Evolutionary conservation across 2,888 invertebrate species (phyloP), one percentile per base, ranked within the genome.

Genomic region (Tiliacea aurago): DNA sequence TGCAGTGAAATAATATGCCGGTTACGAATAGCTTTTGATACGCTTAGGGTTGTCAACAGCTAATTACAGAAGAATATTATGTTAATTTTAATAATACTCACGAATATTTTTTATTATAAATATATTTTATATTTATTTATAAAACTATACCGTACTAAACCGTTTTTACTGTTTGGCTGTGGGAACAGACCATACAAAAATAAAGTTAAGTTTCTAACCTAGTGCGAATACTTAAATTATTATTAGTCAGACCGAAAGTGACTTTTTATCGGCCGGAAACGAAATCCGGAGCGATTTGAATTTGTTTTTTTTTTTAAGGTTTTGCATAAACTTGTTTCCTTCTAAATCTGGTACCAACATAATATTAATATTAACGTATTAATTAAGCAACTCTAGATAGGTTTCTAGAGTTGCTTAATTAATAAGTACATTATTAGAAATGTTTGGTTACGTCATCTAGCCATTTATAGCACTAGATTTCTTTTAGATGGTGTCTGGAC

Each of bases 21-120:
- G 80, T 85, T 83, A 85, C 80, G 73, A 81, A 81, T 81, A 83
- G 85, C 85, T 73, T 77, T 83, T 77, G 73, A 80, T 78, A 81
- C 55, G 74, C 51, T 15, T 68, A 87, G 87, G 85, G 87, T 10
- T 83, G 73, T 55, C 84, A 67, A 33, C 18, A 49, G n/a, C 6
- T 69, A 66, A 69, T 65, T 77, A 72, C 49, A 61, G 6, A 23
- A 6, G 37, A 28, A 23, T 56, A 56, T 45, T 45, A 66, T 56
- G 65, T 28, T 45, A 72, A 55, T 55, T 78, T 77, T n/a, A 53
- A n/a, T 68, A 20, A 33, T 47, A 11, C 18, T 62, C 18, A 6
- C 0, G 15, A 66, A 18, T 41, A 61, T 61, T 15, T 41, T 37
- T 56, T n/a, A 3, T 10, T 47, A 49, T 20, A 28, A 28, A 7